Percentiles rank a stretch among this genome's conserved stretches.
These are phyloP conservation scores for Ceratothoa steindachneri DNA, from an alignment of 2,888 invertebrate species.

Conservation along the genomic window DNA sequence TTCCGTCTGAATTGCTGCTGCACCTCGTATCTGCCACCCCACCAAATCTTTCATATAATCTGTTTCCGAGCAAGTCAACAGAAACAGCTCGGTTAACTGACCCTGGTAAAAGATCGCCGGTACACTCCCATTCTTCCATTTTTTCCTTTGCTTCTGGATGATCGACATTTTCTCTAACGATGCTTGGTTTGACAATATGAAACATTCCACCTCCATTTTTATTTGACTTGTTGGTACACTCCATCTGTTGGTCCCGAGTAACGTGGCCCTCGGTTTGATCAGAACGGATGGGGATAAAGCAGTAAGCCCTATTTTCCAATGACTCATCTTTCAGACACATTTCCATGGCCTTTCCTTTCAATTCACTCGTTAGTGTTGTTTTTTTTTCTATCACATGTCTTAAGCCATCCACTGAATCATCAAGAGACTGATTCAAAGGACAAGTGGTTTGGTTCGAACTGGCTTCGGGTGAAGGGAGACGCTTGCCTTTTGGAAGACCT, in stretches of 20 bases:
- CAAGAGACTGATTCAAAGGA: not conserved
- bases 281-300: not conserved
- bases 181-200: not conserved
- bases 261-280: not conserved
- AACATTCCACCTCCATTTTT: not conserved
- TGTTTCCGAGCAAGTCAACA: not conserved
- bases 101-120: slow-evolving; percentile 27
- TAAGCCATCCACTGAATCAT: not conserved
- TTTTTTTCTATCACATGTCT: not conserved
- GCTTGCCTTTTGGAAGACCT: not conserved
- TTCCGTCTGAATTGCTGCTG: not conserved
- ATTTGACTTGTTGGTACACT: not conserved
- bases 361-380: too few relatives aligned
- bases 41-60: not conserved
- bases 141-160: slow-evolving; percentile 7
- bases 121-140: slow-evolving; percentile 39
- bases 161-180: not conserved
- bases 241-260: not conserved
- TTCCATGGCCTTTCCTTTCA: too few relatives aligned
- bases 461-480: too few relatives aligned
- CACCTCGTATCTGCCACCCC: not conserved
- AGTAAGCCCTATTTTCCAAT: not conserved
- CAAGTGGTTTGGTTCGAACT: too few relatives aligned
- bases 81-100: not conserved
- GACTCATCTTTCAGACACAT: not conserved